These are phyloP conservation scores for Cydia fagiglandana DNA, from an alignment of 1,140 invertebrate genomes.

Conservation along the genomic window DNA sequence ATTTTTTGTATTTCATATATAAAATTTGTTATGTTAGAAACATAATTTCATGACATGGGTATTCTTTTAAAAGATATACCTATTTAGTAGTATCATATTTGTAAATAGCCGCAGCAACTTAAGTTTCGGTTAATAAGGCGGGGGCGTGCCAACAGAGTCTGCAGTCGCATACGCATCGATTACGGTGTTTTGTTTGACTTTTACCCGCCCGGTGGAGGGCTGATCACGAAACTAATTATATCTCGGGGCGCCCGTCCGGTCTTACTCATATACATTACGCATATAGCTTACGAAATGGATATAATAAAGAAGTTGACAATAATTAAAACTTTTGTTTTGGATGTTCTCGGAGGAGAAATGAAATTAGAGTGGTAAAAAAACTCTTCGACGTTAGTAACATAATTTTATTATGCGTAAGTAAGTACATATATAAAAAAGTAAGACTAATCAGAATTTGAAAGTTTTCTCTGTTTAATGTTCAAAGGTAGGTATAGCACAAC, in stretches of 20 bases:
- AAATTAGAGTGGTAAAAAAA: not conserved
- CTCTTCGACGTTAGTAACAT: no score
- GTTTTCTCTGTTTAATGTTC: no score
- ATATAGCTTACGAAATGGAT: conserved; percentile 1
- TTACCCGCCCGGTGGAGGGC: conserved; percentile 39
- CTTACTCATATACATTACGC: conserved; percentile 35
- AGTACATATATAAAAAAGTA: no score
- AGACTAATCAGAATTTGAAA: no score
- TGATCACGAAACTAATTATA: conserved; percentile 67
- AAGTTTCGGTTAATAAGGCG: conserved; percentile 2
- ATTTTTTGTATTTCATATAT: no score
- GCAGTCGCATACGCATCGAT: conserved; percentile 48
- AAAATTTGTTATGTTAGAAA: no score
- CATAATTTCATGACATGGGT: not conserved
- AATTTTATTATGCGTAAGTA: no score
- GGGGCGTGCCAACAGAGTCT: not conserved
- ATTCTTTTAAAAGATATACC: not conserved
- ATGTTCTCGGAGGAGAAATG: not conserved
- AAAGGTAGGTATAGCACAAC: no score
- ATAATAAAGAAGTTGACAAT: conserved; percentile 5
- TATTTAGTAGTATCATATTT: not conserved
- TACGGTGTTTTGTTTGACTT: conserved; percentile 60
- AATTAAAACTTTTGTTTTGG: not conserved
- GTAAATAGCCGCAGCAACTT: not conserved
- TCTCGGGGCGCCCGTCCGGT: conserved; percentile 59